A percentile compares a stretch with the other conserved stretches of the same genome.
These are phyloP conservation scores for Gymnogyps californianus DNA, from an alignment of 2,113 vertebrate species.

Conservation along the genomic window DNA sequence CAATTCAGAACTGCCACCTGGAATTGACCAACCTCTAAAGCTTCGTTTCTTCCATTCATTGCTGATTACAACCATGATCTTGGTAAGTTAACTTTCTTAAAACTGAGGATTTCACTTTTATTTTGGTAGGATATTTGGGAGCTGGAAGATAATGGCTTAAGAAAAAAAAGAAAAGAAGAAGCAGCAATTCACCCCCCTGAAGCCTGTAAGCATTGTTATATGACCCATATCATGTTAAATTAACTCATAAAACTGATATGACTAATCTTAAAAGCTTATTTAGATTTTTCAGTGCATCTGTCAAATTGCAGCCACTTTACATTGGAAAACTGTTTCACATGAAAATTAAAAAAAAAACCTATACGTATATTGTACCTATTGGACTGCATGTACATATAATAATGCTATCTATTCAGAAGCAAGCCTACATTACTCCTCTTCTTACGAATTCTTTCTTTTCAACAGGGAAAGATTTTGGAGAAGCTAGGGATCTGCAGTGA, in stretches of 20 bases:
- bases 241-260: background rate
- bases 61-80: background rate
- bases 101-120: background rate
- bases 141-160: background rate
- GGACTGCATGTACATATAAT: background rate
- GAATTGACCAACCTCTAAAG: slow-evolving; percentile 59
- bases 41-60: background rate
- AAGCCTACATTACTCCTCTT: background rate
- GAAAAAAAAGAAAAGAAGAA: background rate
- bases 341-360: background rate
- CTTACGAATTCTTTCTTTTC: background rate
- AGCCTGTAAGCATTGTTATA: background rate
- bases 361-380: background rate
- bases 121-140: background rate
- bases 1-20: slow-evolving; percentile 17
- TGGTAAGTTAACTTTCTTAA: slow-evolving; percentile 19
- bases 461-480: slow-evolving; percentile 75
- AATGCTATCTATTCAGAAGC: background rate
- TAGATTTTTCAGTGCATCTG: background rate
- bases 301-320: background rate
- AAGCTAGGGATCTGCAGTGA: slow-evolving; percentile 74
- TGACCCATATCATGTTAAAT: background rate
- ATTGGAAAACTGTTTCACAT: background rate
- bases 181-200: background rate
- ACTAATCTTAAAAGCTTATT: background rate